Base-by-base conservation (phyloP, 2,888 invertebrate species). In the Lasioglossum pauxillum region DNA sequence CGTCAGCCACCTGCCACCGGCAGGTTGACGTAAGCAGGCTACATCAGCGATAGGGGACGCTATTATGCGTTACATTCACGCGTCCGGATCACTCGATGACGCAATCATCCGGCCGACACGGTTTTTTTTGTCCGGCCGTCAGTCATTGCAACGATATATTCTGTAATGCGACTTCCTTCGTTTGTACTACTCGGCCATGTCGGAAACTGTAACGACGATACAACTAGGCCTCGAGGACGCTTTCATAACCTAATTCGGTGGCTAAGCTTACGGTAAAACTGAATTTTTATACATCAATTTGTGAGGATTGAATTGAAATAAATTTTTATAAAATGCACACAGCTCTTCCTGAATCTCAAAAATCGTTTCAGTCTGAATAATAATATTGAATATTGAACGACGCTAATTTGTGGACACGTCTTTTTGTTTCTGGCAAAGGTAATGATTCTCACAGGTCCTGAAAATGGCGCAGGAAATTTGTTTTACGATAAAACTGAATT, bases 1-100 rank as follows among this genome's bases (percentile, higher is more conserved):
- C 86, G 67, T 49, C 49, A 41, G 27, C 73, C 44, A 81, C 75
- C 82, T 85, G 85, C 81, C 86, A 86, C 85, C 44, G 73, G 19
- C 67, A 82, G 81, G 31, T 78, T 78, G 49, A 71, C 79, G 69
- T 80, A 85, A 85, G 80, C 81, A 78, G 27, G 38, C 44, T 67
- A 72, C 78, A 38, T 35, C 75, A 27, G n/a, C 75, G 78, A 78
- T 72, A 80, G 16, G 35, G 46, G 35, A 76, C 27, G 12, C 72
- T 60, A 77, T 79, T 85, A 83, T 53, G 69, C 67, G 79, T 83
- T 79, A 69, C 79, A 67, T 81, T 81, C 35, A 57, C 73, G 67
- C 73, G 49, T 77, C 19, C 31, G 64, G 57, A 38, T 78, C 77
- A 4, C n/a, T 41, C n/a, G 57, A 75, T 64, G 60, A 60, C 71